These are phyloP conservation scores for Odontophorus gujanensis DNA, from an alignment of 2,113 vertebrate species.

Conservation along the genomic window DNA sequence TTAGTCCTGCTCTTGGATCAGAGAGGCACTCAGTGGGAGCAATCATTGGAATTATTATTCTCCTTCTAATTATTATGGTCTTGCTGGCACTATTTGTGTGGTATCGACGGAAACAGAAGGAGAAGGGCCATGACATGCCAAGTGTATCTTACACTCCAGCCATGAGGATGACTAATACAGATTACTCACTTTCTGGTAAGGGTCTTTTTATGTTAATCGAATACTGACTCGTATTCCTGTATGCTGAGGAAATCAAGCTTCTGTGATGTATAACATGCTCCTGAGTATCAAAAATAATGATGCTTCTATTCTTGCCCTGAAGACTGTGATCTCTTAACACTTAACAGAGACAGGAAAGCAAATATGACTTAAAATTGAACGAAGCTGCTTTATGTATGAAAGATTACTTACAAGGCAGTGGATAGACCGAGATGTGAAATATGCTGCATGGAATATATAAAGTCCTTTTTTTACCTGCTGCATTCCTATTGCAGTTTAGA, in stretches of 20 bases:
- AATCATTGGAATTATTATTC: constrained; percentile 93
- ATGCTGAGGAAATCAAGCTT: constrained; percentile 22
- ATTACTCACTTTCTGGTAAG: constrained; percentile 97
- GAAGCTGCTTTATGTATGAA: neutral
- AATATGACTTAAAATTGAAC: neutral
- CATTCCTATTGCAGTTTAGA: neutral
- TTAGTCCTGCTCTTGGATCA: constrained; percentile 92
- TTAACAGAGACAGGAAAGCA: neutral
- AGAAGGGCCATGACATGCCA: constrained; percentile 95
- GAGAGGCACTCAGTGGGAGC: constrained; percentile 97
- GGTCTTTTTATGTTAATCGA: constrained; percentile 59
- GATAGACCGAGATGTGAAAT: neutral
- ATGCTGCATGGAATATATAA: neutral
- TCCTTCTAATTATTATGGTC: constrained; percentile 94
- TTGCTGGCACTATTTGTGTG: constrained; percentile 95
- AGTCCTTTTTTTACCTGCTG: neutral
- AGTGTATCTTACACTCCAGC: constrained; percentile 95
- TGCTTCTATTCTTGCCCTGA: neutral
- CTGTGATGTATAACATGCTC: constrained; percentile 1
- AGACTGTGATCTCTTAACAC: neutral
- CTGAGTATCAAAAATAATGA: neutral
- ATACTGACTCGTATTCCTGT: constrained; percentile 17
- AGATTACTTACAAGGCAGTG: neutral
- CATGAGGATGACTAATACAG: constrained; percentile 92
- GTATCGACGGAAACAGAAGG: constrained; percentile 93